Percentiles rank a stretch among this genome's conserved stretches.
phyloP scores from a whole-genome alignment of 2,888 invertebrate species.

The Drosophila rubida region DNA sequence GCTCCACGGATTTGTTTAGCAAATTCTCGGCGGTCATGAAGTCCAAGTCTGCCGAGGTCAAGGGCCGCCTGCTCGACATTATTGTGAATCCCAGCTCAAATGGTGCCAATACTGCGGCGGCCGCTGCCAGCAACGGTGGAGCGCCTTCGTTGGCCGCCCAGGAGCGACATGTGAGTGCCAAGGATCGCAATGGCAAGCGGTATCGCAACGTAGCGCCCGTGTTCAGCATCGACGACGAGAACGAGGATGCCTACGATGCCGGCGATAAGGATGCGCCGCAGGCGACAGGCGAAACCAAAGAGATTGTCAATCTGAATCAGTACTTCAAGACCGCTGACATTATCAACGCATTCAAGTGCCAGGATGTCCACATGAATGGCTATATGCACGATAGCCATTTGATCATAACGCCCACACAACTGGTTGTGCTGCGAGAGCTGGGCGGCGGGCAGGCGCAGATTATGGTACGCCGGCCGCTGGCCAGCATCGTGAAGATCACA shows the following conservation, averaged over 20 bases:
- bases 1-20: slow-evolving; percentile 90
- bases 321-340: slow-evolving; percentile 94
- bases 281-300: slow-evolving; percentile 88
- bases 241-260: slow-evolving; percentile 85
- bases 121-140: slow-evolving; percentile 45
- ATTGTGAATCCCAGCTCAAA: slow-evolving; percentile 91
- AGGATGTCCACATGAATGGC: slow-evolving; percentile 95
- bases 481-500: slow-evolving; percentile 98
- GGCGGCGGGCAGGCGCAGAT: slow-evolving; percentile 92
- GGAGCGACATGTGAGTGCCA: slow-evolving; percentile 93
- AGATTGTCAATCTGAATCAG: slow-evolving; percentile 91
- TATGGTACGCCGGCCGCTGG: slow-evolving; percentile 93
- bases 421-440: slow-evolving; percentile 93
- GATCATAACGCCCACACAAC: slow-evolving; percentile 93
- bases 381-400: slow-evolving; percentile 95
- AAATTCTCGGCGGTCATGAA: slow-evolving; percentile 95
- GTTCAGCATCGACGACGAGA: slow-evolving; percentile 97
- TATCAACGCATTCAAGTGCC: slow-evolving; percentile 94
- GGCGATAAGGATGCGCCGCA: slow-evolving; percentile 79
- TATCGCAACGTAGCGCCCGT: slow-evolving; percentile 96
- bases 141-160: slow-evolving; percentile 72
- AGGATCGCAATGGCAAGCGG: slow-evolving; percentile 93
- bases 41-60: slow-evolving; percentile 95
- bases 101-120: slow-evolving; percentile 32
- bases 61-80: slow-evolving; percentile 95